Evolutionary conservation across 2,888 invertebrate genomes (phyloP).

Genomic region (Pycnomerus fuliginosus): DNA sequence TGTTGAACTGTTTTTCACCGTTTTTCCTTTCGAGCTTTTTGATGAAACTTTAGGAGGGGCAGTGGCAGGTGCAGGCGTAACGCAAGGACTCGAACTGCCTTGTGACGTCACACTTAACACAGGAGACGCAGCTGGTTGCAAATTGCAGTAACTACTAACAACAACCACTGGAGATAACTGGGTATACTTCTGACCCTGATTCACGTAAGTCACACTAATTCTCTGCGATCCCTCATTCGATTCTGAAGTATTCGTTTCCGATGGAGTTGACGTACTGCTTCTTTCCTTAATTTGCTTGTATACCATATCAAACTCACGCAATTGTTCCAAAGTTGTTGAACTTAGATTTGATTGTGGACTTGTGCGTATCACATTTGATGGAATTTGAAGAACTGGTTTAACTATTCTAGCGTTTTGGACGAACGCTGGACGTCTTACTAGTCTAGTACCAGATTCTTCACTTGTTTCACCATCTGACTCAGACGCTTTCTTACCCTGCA

Average conservation of each 20-base stretch:
- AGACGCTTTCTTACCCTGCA: conserved; percentile 49
- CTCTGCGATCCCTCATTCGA: conserved; percentile 50
- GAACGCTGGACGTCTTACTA: conserved; percentile 54
- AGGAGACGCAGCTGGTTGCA: conserved; percentile 57
- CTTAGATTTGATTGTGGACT: conserved; percentile 66
- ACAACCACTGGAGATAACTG: conserved; percentile 58
- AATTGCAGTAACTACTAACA: conserved; percentile 57
- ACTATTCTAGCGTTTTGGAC: conserved; percentile 61
- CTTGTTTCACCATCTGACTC: conserved; percentile 34
- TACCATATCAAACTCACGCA: conserved; percentile 79
- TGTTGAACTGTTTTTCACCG: conserved; percentile 60
- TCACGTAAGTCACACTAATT: conserved; percentile 58
- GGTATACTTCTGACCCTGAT: conserved; percentile 53
- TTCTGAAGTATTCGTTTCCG: conserved; percentile 36
- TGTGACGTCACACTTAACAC: conserved; percentile 60
- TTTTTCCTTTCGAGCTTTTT: conserved; percentile 54
- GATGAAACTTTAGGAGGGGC: conserved; percentile 37
- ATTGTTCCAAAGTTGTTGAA: conserved; percentile 73
- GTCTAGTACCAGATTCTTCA: conserved; percentile 29
- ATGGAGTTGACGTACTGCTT: conserved; percentile 58
- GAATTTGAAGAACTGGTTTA: conserved; percentile 59
- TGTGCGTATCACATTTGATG: conserved; percentile 62
- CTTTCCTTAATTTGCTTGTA: conserved; percentile 78
- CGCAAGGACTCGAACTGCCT: conserved; percentile 60
- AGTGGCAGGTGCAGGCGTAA: conserved; percentile 56